Percentiles rank a stretch among this genome's conserved stretches.
phyloP scores from a whole-genome alignment of 1,140 invertebrate species.

The Chionoecetes opilio region DNA sequence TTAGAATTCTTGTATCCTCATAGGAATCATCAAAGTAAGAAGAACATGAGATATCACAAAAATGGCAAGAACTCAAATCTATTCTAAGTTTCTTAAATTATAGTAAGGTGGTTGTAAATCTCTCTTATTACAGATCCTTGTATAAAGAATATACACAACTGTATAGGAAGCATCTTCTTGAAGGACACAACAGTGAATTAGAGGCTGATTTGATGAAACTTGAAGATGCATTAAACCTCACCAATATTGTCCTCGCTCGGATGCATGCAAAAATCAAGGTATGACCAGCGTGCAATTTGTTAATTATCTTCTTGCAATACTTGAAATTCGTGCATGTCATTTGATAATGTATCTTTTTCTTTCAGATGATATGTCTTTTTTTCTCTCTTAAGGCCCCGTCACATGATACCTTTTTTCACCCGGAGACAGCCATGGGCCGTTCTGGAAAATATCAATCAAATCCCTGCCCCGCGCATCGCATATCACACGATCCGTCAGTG shows the following conservation, averaged over 20 bases:
- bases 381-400: no score
- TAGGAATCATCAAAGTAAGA: neutral
- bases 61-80: neutral
- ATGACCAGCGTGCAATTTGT: conserved; percentile 81
- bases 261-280: conserved; percentile 91
- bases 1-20: neutral
- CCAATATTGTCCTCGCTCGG: conserved; percentile 91
- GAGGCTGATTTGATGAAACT: conserved; percentile 90
- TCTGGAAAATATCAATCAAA: no score
- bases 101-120: neutral
- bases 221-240: conserved; percentile 89
- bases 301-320: neutral
- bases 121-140: conserved; percentile 85
- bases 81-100: neutral
- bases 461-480: no score
- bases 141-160: conserved; percentile 89
- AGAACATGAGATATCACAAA: neutral
- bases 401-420: neutral
- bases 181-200: conserved; percentile 89
- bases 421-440: no score
- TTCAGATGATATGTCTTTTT: no score
- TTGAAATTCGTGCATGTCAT: neutral
- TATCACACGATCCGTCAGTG: no score
- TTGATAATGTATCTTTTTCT: neutral
- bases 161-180: conserved; percentile 89